Conservation (phyloP, 2,113 vertebrate genomes). For the Catharus fuscescens region DNA sequence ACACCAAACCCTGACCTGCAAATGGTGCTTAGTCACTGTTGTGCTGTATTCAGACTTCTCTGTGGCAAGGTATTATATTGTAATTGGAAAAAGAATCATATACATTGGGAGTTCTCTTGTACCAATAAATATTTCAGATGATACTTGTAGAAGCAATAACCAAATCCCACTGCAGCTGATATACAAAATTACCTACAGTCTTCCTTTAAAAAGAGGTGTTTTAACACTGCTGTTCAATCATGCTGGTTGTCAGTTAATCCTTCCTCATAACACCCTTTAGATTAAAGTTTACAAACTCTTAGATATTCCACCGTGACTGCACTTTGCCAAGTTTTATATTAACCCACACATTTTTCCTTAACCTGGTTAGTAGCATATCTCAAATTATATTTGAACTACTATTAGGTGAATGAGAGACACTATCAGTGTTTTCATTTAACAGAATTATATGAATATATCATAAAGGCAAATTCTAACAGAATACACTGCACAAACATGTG, state of each 20-base stretch:
- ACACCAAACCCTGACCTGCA: not conserved
- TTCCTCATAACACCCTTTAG: not conserved
- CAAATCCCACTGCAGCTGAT: not conserved
- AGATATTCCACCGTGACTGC: not conserved
- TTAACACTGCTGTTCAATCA: not conserved
- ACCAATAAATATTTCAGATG: constrained; percentile 3
- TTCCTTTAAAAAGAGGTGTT: not conserved
- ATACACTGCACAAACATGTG: not conserved
- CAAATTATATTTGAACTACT: not conserved
- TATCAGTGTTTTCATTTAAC: not conserved
- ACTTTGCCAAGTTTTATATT: constrained; percentile 34
- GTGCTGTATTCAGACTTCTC: not conserved
- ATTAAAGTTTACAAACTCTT: constrained; percentile 29
- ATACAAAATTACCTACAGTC: not conserved
- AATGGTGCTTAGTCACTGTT: constrained; percentile 45
- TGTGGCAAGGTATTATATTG: not conserved
- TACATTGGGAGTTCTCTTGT: not conserved
- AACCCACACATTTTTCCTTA: constrained; percentile 29
- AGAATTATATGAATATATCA: not conserved
- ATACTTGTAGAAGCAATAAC: not conserved
- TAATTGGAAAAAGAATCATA: not conserved
- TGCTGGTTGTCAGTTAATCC: not conserved
- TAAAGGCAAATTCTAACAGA: constrained; percentile 1
- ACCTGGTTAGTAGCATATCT: not conserved
- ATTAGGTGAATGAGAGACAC: not conserved